Evolutionary conservation across 2,888 invertebrate species (phyloP).

Genomic region (Craniophora ligustri): DNA sequence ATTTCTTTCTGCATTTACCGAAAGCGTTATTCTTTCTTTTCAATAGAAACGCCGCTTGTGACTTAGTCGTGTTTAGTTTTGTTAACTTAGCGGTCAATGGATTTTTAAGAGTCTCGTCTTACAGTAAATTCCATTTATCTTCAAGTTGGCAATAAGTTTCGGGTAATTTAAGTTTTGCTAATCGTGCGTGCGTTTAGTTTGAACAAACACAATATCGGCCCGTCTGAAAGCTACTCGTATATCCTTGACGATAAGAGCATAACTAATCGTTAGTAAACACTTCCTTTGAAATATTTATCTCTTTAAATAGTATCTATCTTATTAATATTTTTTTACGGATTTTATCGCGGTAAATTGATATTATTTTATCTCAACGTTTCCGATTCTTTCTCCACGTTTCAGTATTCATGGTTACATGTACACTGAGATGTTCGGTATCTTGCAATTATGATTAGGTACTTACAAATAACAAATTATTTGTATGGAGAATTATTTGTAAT

Average conservation of each 20-base stretch:
- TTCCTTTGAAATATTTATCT: neutral
- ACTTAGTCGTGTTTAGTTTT: conserved; percentile 34
- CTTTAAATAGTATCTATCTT: too few relatives aligned
- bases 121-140: conserved; percentile 56
- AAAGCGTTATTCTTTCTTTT: neutral
- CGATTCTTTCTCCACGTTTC: too few relatives aligned
- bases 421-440: too few relatives aligned
- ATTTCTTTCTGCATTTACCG: too few relatives aligned
- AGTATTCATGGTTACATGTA: too few relatives aligned
- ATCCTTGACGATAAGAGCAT: neutral
- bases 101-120: conserved; percentile 57
- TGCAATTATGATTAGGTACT: too few relatives aligned
- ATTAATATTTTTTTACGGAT: too few relatives aligned
- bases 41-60: conserved; percentile 14
- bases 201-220: conserved; percentile 12
- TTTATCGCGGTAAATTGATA: too few relatives aligned
- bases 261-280: conserved; percentile 5
- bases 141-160: conserved; percentile 43
- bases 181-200: conserved; percentile 25
- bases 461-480: too few relatives aligned
- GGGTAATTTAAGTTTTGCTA: conserved; percentile 44
- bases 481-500: too few relatives aligned
- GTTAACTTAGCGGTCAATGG: conserved; percentile 58
- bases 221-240: conserved; percentile 8
- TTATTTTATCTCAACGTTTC: too few relatives aligned